Conservation (phyloP, 2,888 invertebrate genomes). For the Ischnus inquisitorius region DNA sequence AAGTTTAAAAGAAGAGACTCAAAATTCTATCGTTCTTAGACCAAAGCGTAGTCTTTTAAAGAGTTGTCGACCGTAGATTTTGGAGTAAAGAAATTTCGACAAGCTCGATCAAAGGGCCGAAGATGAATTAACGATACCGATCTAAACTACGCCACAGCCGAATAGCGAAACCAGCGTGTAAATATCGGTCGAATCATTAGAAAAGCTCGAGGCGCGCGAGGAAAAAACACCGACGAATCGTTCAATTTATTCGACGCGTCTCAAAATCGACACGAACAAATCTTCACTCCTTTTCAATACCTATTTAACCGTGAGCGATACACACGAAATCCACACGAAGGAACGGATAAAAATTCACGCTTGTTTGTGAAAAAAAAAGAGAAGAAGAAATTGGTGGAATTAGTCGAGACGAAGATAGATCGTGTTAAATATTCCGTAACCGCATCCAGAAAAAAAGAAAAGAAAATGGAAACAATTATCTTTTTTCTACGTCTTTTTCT, state of each 20-base stretch:
- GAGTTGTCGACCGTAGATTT: constrained; percentile 33
- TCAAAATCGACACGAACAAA: constrained; percentile 53
- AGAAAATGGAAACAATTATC: constrained; percentile 60
- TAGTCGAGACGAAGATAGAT: constrained; percentile 36
- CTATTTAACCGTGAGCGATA: constrained; percentile 16
- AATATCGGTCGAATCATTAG: constrained; percentile 36
- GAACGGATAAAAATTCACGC: background rate
- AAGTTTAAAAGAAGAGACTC: no score
- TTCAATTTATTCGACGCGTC: constrained; percentile 41
- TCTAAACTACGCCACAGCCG: background rate
- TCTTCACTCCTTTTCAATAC: constrained; percentile 14
- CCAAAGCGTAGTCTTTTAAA: background rate
- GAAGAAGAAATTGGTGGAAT: constrained; percentile 23
- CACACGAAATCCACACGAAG: background rate
- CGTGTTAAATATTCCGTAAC: constrained; percentile 16
- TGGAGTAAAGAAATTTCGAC: background rate
- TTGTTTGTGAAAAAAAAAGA: constrained; percentile 1
- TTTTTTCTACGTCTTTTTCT: constrained; percentile 73
- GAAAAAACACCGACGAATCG: constrained; percentile 21
- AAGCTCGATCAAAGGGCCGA: constrained; percentile 22
- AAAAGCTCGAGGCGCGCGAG: constrained; percentile 12
- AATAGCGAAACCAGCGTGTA: background rate
- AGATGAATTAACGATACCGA: constrained; percentile 50
- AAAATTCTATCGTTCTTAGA: background rate
- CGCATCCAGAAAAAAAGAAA: constrained; percentile 5